These are phyloP conservation scores for Phyto melanocephala DNA, from an alignment of 2,888 invertebrate genomes.

Conservation along the genomic window DNA sequence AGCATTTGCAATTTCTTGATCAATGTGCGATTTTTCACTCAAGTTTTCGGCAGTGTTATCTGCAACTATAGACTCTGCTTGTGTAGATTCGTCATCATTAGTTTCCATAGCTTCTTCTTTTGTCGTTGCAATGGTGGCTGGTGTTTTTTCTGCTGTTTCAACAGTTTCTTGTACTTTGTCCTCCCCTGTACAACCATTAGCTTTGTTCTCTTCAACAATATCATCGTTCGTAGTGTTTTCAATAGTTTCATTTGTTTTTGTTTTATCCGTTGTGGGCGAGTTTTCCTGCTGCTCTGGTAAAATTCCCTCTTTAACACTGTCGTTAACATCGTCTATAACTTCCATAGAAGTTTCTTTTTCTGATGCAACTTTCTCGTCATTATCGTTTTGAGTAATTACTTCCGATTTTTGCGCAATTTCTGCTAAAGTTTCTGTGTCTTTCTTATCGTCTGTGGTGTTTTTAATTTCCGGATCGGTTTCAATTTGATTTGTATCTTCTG, in stretches of 20 bases:
- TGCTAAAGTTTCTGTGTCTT: not conserved
- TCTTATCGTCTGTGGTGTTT: not conserved
- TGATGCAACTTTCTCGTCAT: not conserved
- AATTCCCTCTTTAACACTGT: not conserved
- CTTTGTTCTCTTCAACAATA: not conserved
- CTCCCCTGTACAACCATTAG: not conserved
- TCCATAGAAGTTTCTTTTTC: constrained; percentile 10
- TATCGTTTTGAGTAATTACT: not conserved
- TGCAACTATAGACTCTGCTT: not conserved
- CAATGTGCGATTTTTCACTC: constrained; percentile 53
- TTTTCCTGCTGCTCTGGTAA: not conserved
- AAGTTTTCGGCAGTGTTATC: not conserved
- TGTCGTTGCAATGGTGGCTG: not conserved
- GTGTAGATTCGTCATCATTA: constrained; percentile 16
- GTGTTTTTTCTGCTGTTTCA: not conserved
- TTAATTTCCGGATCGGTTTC: constrained; percentile 2
- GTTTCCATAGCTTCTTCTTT: constrained; percentile 9
- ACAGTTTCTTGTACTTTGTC: not conserved
- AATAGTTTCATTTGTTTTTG: not conserved
- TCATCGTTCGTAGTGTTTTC: not conserved
- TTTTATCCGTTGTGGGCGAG: not conserved
- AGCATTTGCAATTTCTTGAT: constrained; percentile 59
- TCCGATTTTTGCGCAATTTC: not conserved
- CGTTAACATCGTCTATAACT: not conserved
- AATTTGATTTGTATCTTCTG: constrained; percentile 50